Conservation (phyloP, 2,113 vertebrate genomes). For the Danionella cerebrum region DNA sequence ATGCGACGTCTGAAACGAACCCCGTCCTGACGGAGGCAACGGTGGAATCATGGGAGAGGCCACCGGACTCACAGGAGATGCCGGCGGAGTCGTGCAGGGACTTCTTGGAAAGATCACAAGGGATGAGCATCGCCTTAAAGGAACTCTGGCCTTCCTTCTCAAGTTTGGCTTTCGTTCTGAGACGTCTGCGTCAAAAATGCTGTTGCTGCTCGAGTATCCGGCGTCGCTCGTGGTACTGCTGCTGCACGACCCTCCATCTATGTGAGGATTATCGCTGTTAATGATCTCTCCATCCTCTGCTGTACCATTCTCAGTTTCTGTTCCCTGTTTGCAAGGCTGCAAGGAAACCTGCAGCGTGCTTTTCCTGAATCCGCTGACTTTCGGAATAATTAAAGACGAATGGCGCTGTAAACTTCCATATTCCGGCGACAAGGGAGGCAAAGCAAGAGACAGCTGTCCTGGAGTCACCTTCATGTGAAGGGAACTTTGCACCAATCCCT, state of each 20-base stretch:
- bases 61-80: constrained; percentile 70
- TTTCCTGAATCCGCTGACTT: constrained; percentile 67
- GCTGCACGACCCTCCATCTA: constrained; percentile 71
- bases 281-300: constrained; percentile 47
- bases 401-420: constrained; percentile 57
- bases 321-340: constrained; percentile 64
- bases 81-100: constrained; percentile 79
- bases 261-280: constrained; percentile 41
- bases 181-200: constrained; percentile 72
- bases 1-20: constrained; percentile 67
- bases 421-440: constrained; percentile 64
- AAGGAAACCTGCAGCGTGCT: constrained; percentile 84
- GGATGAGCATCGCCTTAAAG: constrained; percentile 86
- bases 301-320: constrained; percentile 45
- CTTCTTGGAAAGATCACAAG: constrained; percentile 89
- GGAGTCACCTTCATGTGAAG: constrained; percentile 76
- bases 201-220: constrained; percentile 65
- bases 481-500: constrained; percentile 59
- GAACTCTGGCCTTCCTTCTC: constrained; percentile 64
- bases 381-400: constrained; percentile 64
- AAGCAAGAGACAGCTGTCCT: constrained; percentile 51
- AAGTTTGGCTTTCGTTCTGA: constrained; percentile 52
- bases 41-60: constrained; percentile 54
- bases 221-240: constrained; percentile 67
- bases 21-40: constrained; percentile 35